Percentiles rank a stretch among this genome's conserved stretches.
These are phyloP conservation scores for Eurystomus gularis DNA, from an alignment of 2,113 vertebrate species.

Conservation along the genomic window DNA sequence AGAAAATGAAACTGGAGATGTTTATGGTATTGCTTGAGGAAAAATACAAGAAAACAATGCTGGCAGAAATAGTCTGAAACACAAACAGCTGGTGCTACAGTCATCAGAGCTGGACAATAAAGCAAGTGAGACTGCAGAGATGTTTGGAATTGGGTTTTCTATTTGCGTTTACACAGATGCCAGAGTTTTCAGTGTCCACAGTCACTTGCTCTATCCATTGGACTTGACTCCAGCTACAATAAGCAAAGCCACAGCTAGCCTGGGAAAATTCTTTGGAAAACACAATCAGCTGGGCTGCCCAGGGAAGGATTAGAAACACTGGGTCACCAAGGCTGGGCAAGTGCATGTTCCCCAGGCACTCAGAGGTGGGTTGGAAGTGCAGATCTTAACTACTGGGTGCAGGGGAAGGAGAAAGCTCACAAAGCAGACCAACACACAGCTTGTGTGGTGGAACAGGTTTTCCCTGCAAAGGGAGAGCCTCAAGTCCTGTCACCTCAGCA, in stretches of 20 bases:
- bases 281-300: neutral
- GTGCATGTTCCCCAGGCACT: neutral
- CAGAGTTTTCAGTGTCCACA: too few relatives aligned
- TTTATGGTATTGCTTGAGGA: neutral
- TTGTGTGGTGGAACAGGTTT: neutral
- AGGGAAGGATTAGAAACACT: neutral
- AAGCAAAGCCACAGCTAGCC: neutral
- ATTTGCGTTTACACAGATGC: too few relatives aligned
- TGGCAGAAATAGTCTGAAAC: neutral
- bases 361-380: neutral
- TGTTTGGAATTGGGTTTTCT: neutral
- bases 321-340: neutral
- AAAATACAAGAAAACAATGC: neutral
- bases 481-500: neutral
- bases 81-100: neutral
- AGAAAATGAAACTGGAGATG: conserved; percentile 32
- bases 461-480: neutral
- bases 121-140: neutral
- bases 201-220: neutral
- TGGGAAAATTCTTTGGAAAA: neutral
- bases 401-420: neutral
- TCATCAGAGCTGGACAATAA: neutral
- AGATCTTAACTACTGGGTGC: too few relatives aligned
- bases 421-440: neutral
- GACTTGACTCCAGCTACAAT: neutral